Base-by-base conservation (phyloP, 2,888 invertebrate species). In the Nezara viridula region DNA sequence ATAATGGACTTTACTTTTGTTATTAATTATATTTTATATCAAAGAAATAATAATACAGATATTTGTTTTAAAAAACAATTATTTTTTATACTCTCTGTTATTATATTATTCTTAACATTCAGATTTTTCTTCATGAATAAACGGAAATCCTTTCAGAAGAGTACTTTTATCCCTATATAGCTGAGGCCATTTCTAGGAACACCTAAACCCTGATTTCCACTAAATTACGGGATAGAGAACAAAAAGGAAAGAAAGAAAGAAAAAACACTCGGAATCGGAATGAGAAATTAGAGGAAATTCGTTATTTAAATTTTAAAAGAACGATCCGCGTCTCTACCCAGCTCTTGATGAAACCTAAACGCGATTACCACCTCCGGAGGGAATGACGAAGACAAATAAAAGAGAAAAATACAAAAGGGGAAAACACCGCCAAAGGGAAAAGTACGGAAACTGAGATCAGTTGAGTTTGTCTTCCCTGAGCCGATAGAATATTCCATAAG, bases 401-500 rank as follows among this genome's bases (percentile, higher is more conserved):
- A 44, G n/a, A 44, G 47, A 12, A 73, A 44, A 44, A 81, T 47
- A 44, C 81, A n/a, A 81, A n/a, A n/a, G 14, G 81, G 14, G 81
- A 47, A 81, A 44, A 81, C 40, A 81, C 44, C 40, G n/a, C 2
- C 40, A 44, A 81, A 81, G 81, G 9, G 66, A 73, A 73, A 73
- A 37, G 32, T 37, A 32, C 32, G 32, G 66, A 73, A 73, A 73
- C 66, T 37, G 37, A 73, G 66, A 32, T 73, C 32, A 73, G 66
- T 73, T 6, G 37, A 73, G 66, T 73, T 81, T 81, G 44, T 81
- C 81, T 81, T 81, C n/a, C 37, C 44, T 21, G 14, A 44, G 44
- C 44, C 81, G 44, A 47, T 81, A 81, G 81, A 81, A 81, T 81
- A 81, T 81, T 81, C 44, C 81, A 81, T 81, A 81, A 81, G n/a